These are phyloP conservation scores for Galerucella calmariensis DNA, from an alignment of 2,888 invertebrate genomes.

Conservation along the genomic window DNA sequence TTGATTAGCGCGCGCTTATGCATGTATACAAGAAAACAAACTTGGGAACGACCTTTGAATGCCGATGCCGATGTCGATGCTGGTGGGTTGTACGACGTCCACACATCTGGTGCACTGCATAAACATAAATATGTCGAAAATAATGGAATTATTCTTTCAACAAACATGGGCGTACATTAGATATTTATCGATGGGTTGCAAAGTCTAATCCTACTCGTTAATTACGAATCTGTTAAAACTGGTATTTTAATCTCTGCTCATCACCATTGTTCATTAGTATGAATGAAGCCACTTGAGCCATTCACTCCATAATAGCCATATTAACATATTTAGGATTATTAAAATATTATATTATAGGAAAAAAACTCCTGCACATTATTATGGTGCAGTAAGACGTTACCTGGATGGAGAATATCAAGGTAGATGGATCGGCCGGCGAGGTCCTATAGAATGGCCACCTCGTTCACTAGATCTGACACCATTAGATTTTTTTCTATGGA, in stretches of 20 bases:
- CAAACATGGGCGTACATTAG: constrained; percentile 5
- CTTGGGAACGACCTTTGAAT: constrained; percentile 49
- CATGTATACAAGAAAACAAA: constrained; percentile 34
- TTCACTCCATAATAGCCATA: no score
- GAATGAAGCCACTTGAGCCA: no score
- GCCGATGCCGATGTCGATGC: constrained; percentile 30
- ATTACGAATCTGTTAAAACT: neutral
- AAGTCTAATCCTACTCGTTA: constrained; percentile 3
- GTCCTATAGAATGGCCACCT: no score
- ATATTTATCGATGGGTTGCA: constrained; percentile 1
- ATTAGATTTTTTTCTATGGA: no score
- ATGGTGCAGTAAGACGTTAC: no score
- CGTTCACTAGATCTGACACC: no score
- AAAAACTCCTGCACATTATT: no score
- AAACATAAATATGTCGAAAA: constrained; percentile 44
- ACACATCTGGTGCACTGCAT: constrained; percentile 44
- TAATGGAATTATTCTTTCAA: constrained; percentile 43
- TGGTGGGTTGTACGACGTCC: constrained; percentile 47
- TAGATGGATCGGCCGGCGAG: no score
- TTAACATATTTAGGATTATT: no score
- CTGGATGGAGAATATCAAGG: no score
- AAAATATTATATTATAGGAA: no score
- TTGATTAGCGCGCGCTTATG: constrained; percentile 34
- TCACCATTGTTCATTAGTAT: no score
- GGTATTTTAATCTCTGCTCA: constrained; percentile 3